Base-by-base conservation (phyloP, 2,113 vertebrate genomes). In the Ibidorhyncha struthersii region DNA sequence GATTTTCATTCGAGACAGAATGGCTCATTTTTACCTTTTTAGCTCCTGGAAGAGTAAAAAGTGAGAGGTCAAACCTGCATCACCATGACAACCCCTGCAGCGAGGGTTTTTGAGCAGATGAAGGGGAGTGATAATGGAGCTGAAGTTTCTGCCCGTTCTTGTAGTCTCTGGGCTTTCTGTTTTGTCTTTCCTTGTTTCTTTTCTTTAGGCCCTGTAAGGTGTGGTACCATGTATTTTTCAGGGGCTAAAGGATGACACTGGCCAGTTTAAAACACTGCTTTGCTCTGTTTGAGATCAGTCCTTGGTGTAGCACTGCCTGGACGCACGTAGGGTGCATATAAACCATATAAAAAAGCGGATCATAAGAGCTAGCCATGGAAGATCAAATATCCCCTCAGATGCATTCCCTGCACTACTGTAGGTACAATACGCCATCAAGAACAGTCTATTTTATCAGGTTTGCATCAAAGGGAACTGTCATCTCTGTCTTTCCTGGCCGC, bases 41-140 rank as follows among this genome's bases (percentile, higher is more conserved):
- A 97, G 97, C 96, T 98, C 96, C 96, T 98, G 94, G 94, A 98
- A 98, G 96, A 98, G 97, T 96, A 97, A 98, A 98, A 98, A 98
- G 98, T 97, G 97, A 98, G 98, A 98, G 98, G 98, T 98, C 98
- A 98, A 97, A 93, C 97, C 94, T 92, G 96, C 80, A 74, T 99
- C 98, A 82, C 98, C 98, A 98, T 98, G 97, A 98, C 98, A 98
- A 98, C 98, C 93, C 94, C 86, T 86, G 90, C 94, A 96, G 97
- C 3, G 91, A 96, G 86, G 9, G 90, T 95, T 97, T 96, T 76
- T 94, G 95, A 96, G 97, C 97, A 88, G 97, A 98, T 97, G 96
- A 97, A 97, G 95, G 97, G 96, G 94, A 97, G 96, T 96, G 97
- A 98, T 98, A 97, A 97, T 92, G 88, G 96, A 94, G 85, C 90